Evolutionary conservation across 2,113 vertebrate genomes (phyloP).

Genomic region (Phoenicopterus ruber): DNA sequence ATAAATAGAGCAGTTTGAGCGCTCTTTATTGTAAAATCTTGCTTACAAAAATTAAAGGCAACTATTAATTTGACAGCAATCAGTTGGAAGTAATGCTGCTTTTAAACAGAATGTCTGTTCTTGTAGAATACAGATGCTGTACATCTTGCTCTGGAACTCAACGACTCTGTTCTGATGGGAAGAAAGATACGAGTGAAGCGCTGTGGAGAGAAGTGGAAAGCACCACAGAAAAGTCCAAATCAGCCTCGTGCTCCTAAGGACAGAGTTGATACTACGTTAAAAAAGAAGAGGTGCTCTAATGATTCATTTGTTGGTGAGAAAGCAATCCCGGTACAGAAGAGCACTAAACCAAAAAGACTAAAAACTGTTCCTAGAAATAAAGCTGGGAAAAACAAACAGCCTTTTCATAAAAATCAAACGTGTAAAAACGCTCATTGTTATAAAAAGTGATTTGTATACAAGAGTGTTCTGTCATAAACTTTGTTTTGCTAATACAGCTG

Average conservation of each 20-base stretch:
- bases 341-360: slow-evolving; percentile 65
- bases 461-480: background rate
- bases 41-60: background rate
- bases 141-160: slow-evolving; percentile 87
- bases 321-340: slow-evolving; percentile 49
- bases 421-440: background rate
- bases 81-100: background rate
- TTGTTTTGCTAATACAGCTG: background rate
- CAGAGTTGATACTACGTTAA: background rate
- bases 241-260: slow-evolving; percentile 7
- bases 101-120: background rate
- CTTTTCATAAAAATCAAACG: background rate
- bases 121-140: slow-evolving; percentile 85
- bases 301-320: slow-evolving; percentile 83
- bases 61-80: background rate
- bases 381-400: slow-evolving; percentile 22
- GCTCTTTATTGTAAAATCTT: background rate
- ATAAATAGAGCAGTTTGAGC: accelerated
- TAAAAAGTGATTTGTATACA: background rate
- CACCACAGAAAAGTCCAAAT: background rate
- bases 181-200: slow-evolving; percentile 84
- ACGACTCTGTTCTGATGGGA: slow-evolving; percentile 80
- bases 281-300: background rate
- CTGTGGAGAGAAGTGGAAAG: slow-evolving; percentile 73
- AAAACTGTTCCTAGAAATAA: slow-evolving; percentile 24